Evolutionary conservation across 2,113 vertebrate species (phyloP), one percentile per base, ranked within the genome.

Genomic region (Bucco capensis): DNA sequence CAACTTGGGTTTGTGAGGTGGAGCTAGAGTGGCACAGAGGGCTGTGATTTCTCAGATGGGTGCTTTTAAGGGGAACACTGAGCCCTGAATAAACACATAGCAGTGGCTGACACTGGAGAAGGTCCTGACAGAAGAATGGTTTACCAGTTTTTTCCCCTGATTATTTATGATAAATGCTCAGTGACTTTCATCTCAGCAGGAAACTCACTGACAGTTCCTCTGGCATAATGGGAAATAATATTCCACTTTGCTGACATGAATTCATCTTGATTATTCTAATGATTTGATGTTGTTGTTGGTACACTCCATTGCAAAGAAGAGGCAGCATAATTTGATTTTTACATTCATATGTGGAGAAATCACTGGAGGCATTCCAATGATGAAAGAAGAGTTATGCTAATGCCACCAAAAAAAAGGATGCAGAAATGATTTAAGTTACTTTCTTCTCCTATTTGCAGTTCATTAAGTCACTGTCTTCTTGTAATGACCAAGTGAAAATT

Each of bases 401-500:
- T 96, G 95, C 83, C 94, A 95, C 67, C 49, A 51, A 13, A 51
- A 71, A 96, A 94, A 96, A 94, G 69, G 80, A 94, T 92, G 92
- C 61, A 89, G 96, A 97, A 95, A 98, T 98, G 97, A 99, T 98
- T 98, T 98, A 98, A 98, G 96, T 73, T 96, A 96, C 97, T 97
- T 98, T 98, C 97, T 94, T 97, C 97, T 98, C 89, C 96, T 97
- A 97, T 98, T 98, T 98, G 96, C 97, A 98, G 97, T 98, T 98
- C 97, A 98, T 99, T 99, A 98, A 98, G 98, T 99, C 98, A 98
- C 97, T 98, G 97, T 98, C 98, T 98, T 96, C 96, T 97, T 79
- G 88, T 98, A 98, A 98, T 98, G 97, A 97, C 97, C 96, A 86
- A 98, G 97, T 97, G 96, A 98, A 98, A 98, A 98, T 98, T 98